Conservation (phyloP, 2,113 vertebrate genomes). For the Nanorana parkeri region DNA sequence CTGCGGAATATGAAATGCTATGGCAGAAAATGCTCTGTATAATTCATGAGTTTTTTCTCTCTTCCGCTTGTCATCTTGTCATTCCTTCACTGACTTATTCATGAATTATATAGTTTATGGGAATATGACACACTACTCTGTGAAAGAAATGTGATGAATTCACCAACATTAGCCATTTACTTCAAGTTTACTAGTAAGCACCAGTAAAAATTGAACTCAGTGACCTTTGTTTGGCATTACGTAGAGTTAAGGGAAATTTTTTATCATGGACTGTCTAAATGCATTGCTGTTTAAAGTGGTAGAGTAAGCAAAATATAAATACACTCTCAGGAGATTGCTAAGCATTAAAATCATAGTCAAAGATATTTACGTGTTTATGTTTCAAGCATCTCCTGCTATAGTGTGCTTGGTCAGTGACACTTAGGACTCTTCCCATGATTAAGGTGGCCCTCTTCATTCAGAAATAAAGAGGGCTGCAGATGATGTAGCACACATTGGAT, state of each 20-base stretch:
- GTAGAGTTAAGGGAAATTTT: background rate
- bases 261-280: background rate
- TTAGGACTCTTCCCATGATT: no score
- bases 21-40: conserved; percentile 1
- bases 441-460: no score
- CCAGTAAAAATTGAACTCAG: background rate
- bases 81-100: conserved; percentile 31
- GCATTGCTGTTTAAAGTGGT: no score
- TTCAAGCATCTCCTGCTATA: no score
- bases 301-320: no score
- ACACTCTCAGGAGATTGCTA: no score
- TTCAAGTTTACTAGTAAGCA: background rate
- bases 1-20: conserved; percentile 18
- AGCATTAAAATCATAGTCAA: no score
- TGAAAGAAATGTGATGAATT: conserved; percentile 23
- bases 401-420: no score
- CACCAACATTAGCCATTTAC: conserved; percentile 5
- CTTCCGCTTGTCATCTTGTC: conserved; percentile 30
- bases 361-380: no score
- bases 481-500: no score
- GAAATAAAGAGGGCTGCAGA: no score
- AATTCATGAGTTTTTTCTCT: conserved; percentile 41
- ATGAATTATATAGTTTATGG: conserved; percentile 42
- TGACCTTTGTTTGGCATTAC: background rate
- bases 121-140: conserved; percentile 9